phyloP scores from a whole-genome alignment of 1,140 invertebrate genomes.

The Drosophila pallidifrons region DNA sequence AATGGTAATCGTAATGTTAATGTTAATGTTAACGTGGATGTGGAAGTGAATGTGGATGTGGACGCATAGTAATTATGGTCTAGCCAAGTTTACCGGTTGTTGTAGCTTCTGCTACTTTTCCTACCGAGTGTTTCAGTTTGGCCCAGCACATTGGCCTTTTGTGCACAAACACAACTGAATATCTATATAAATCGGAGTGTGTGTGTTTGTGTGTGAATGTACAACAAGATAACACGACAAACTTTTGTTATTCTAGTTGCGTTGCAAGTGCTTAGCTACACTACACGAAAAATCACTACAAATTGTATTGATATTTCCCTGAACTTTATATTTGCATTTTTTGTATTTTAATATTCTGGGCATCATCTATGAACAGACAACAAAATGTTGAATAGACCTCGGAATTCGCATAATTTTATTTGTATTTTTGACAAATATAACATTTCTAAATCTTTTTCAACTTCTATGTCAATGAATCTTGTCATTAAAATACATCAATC shows the following conservation, averaged over 20 bases:
- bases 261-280: conserved; percentile 30
- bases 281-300: conserved; percentile 17
- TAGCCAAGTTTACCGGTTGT: conserved; percentile 27
- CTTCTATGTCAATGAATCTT: no score
- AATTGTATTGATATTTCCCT: no score
- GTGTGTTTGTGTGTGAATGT: not conserved
- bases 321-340: no score
- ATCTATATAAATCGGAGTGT: not conserved
- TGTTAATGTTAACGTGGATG: conserved; percentile 14
- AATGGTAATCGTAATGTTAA: not conserved
- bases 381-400: no score
- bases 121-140: not conserved
- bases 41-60: not conserved
- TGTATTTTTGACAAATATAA: no score
- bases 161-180: conserved; percentile 1
- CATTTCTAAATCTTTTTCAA: no score
- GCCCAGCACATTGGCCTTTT: conserved; percentile 44
- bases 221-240: conserved; percentile 19
- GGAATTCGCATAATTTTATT: no score
- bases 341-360: no score
- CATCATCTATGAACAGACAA: no score
- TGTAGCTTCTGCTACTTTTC: no score
- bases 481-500: no score
- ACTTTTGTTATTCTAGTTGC: conserved; percentile 44
- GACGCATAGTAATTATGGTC: conserved; percentile 41